Evolutionary conservation across 2,113 vertebrate species (phyloP).

Genomic region (Apistogramma diplotaenia): DNA sequence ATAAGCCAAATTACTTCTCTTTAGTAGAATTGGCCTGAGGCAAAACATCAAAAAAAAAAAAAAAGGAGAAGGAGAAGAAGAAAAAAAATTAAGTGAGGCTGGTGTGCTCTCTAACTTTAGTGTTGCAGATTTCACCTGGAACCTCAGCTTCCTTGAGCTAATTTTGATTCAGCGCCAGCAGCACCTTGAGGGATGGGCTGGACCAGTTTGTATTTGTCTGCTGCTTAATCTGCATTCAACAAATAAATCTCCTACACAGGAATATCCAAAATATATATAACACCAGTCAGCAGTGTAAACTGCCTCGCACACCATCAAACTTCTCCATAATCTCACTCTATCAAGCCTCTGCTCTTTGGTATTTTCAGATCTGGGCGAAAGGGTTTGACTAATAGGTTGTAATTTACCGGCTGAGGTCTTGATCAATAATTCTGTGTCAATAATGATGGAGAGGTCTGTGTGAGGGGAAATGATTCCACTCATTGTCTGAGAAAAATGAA

Average conservation of each 20-base stretch:
- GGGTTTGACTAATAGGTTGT: conserved; percentile 70
- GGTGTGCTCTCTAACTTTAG: conserved; percentile 69
- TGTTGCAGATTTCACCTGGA: conserved; percentile 72
- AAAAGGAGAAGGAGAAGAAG: neutral
- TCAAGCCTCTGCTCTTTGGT: conserved; percentile 23
- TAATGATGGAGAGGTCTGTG: conserved; percentile 72
- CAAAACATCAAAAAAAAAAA: conserved; percentile 65
- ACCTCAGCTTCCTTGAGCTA: conserved; percentile 60
- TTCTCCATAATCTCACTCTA: conserved; percentile 27
- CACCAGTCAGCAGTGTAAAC: neutral
- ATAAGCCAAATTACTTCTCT: conserved; percentile 83
- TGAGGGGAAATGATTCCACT: conserved; percentile 68
- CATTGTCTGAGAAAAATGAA: conserved; percentile 75
- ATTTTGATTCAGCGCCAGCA: conserved; percentile 52
- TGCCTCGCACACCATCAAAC: neutral
- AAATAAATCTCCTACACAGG: conserved; percentile 35
- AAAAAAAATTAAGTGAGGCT: conserved; percentile 70
- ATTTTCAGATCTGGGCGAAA: conserved; percentile 41
- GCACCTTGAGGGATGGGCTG: conserved; percentile 32
- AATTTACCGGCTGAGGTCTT: conserved; percentile 56
- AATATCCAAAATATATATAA: conserved; percentile 10
- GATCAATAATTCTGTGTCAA: conserved; percentile 71
- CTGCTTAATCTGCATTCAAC: conserved; percentile 51
- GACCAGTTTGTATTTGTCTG: conserved; percentile 17
- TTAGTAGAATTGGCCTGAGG: conserved; percentile 78